phyloP scores from a whole-genome alignment of 2,888 invertebrate species.

The Matsumyia berberina region DNA sequence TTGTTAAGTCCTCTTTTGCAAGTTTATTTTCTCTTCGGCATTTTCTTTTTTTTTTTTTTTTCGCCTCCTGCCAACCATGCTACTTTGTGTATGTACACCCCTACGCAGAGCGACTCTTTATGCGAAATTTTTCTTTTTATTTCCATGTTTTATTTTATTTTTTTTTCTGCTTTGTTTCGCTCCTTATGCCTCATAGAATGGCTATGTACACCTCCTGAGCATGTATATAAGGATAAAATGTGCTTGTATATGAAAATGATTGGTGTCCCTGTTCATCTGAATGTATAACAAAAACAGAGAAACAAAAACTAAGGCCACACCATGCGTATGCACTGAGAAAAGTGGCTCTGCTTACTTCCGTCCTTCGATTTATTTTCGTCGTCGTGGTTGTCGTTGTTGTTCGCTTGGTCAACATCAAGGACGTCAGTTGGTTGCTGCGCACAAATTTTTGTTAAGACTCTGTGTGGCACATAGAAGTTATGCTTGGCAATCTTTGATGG shows the following conservation, averaged over 20 bases:
- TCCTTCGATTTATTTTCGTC: conserved; percentile 74
- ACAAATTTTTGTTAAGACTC: conserved; percentile 32
- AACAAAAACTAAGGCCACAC: conserved; percentile 70
- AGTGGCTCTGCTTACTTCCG: conserved; percentile 63
- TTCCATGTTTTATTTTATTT: conserved; percentile 56
- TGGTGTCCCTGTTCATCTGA: conserved; percentile 73
- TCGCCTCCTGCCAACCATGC: conserved; percentile 48
- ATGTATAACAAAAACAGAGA: conserved; percentile 63
- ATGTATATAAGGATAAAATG: conserved; percentile 69
- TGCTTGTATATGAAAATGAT: conserved; percentile 72
- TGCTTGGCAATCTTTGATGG: conserved; percentile 1
- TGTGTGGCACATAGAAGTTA: conserved; percentile 1
- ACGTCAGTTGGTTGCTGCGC: conserved; percentile 55
- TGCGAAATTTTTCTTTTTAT: conserved; percentile 74
- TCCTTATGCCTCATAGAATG: conserved; percentile 64
- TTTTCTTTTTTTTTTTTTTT: conserved; percentile 32
- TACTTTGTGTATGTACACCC: conserved; percentile 47
- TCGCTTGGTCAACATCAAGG: conserved; percentile 71
- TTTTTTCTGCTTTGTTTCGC: conserved; percentile 31
- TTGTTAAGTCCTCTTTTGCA: conserved; percentile 71
- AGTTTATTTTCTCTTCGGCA: conserved; percentile 56
- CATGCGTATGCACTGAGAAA: conserved; percentile 72
- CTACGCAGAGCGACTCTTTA: conserved; percentile 71
- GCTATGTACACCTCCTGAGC: conserved; percentile 60
- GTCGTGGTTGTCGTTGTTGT: conserved; percentile 34